Conservation (phyloP, 1,140 invertebrate genomes). For the Diorhabda elongata region DNA sequence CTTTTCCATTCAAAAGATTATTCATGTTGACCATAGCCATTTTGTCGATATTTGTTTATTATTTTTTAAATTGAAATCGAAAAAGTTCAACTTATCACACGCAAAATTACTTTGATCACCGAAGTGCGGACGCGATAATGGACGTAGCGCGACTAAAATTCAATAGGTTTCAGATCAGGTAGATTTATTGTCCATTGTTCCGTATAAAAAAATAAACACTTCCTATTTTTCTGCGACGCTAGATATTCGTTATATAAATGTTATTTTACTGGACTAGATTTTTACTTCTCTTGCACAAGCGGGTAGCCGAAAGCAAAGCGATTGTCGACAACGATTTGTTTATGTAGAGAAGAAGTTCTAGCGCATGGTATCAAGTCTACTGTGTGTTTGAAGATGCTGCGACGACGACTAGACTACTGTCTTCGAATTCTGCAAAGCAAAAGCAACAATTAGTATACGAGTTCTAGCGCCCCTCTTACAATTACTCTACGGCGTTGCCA, state of each 20-base stretch:
- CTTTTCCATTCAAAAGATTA: conserved; percentile 95
- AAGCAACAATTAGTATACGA: conserved; percentile 24
- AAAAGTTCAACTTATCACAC: conserved; percentile 5
- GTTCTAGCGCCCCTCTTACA: neutral
- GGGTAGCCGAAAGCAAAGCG: conserved; percentile 44
- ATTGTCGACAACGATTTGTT: conserved; percentile 32
- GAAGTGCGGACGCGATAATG: conserved; percentile 29
- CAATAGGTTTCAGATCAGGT: conserved; percentile 30
- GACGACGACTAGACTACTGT: conserved; percentile 20
- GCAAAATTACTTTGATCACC: conserved; percentile 2
- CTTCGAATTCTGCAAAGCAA: conserved; percentile 32
- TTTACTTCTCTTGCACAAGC: conserved; percentile 36
- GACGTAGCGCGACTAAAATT: conserved; percentile 27
- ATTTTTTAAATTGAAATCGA: neutral
- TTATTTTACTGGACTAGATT: conserved; percentile 5
- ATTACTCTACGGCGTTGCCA: conserved; percentile 4
- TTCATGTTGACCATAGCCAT: conserved; percentile 97
- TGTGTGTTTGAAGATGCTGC: conserved; percentile 26
- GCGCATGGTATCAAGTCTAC: conserved; percentile 43
- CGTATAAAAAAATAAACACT: conserved; percentile 31
- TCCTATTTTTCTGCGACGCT: conserved; percentile 17
- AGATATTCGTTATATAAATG: conserved; percentile 19
- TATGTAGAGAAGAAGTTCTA: conserved; percentile 31
- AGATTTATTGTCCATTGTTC: conserved; percentile 41
- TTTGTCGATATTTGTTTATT: conserved; percentile 8